Evolutionary conservation across 2,113 vertebrate species (phyloP).

Genomic region (Bos taurus): DNA sequence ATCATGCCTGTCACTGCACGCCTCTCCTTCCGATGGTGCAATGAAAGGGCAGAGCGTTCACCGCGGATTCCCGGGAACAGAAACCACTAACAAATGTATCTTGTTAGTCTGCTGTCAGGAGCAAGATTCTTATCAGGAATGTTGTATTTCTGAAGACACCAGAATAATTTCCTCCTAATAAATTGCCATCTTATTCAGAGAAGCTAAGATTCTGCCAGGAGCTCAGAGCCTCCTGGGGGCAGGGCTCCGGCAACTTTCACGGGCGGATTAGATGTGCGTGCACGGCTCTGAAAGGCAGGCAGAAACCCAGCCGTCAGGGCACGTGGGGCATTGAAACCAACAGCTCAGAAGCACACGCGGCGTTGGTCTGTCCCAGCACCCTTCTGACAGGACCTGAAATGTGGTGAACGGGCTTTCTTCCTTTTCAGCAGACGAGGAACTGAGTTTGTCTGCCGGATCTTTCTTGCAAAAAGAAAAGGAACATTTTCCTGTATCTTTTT

Average conservation of each 20-base stretch:
- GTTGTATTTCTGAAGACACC: conserved; percentile 77
- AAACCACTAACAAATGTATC: conserved; percentile 75
- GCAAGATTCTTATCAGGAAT: conserved; percentile 81
- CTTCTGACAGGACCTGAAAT: conserved; percentile 13
- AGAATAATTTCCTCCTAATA: conserved; percentile 80
- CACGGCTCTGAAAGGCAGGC: conserved; percentile 15
- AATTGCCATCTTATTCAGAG: conserved; percentile 76
- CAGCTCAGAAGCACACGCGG: fast-evolving
- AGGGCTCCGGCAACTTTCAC: neutral
- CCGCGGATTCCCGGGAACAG: conserved; percentile 56
- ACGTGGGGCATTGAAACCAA: neutral
- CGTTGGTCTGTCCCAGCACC: neutral
- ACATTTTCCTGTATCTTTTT: conserved; percentile 48
- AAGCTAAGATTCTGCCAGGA: conserved; percentile 60
- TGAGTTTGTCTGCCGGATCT: conserved; percentile 50
- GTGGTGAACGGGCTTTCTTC: conserved; percentile 33
- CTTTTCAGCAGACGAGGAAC: conserved; percentile 36
- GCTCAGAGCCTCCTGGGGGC: conserved; percentile 63
- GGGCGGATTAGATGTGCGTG: conserved; percentile 40
- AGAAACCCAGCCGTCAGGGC: neutral
- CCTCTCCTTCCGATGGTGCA: conserved; percentile 39
- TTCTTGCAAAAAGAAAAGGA: conserved; percentile 59
- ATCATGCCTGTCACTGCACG: conserved; percentile 57
- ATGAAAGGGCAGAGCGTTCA: conserved; percentile 55
- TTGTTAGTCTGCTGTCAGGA: conserved; percentile 76